Percentiles rank a stretch among this genome's conserved stretches.
Evolutionary conservation across 2,113 vertebrate species (phyloP).

Genomic region (Oncorhynchus keta): DNA sequence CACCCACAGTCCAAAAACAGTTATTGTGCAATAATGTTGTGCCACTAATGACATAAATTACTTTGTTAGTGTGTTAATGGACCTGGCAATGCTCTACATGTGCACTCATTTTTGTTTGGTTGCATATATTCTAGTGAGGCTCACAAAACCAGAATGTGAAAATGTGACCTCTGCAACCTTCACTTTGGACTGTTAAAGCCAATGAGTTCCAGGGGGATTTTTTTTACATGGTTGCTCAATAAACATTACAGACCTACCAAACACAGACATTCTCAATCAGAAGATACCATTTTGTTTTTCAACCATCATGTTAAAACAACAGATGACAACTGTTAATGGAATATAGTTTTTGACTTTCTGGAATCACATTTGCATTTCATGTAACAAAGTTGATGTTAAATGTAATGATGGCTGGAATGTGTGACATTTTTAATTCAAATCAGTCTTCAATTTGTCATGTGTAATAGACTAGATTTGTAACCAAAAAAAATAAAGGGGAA

Average conservation of each 20-base stretch:
- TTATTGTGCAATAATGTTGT: slow-evolving; percentile 15
- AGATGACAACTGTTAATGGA: background rate
- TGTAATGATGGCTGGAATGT: background rate
- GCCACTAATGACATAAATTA: background rate
- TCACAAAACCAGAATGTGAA: slow-evolving; percentile 53
- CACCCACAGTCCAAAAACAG: slow-evolving; percentile 1
- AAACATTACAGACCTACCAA: slow-evolving; percentile 2
- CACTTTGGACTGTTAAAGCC: background rate
- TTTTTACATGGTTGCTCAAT: slow-evolving; percentile 11
- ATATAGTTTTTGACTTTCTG: background rate
- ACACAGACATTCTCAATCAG: slow-evolving; percentile 1
- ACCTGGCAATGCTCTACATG: slow-evolving; percentile 10
- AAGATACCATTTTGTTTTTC: background rate
- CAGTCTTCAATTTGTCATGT: too few relatives aligned
- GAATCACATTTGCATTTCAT: background rate
- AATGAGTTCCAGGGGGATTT: slow-evolving; percentile 24
- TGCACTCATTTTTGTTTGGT: slow-evolving; percentile 26
- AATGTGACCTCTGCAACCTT: slow-evolving; percentile 19
- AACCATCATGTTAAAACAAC: background rate
- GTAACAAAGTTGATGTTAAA: background rate
- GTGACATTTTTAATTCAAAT: background rate
- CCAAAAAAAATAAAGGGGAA: background rate
- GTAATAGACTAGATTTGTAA: too few relatives aligned
- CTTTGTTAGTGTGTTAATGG: slow-evolving; percentile 4
- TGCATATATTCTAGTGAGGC: slow-evolving; percentile 36